Conservation (phyloP, 2,797 vertebrate genomes). For the Anabas testudineus region DNA sequence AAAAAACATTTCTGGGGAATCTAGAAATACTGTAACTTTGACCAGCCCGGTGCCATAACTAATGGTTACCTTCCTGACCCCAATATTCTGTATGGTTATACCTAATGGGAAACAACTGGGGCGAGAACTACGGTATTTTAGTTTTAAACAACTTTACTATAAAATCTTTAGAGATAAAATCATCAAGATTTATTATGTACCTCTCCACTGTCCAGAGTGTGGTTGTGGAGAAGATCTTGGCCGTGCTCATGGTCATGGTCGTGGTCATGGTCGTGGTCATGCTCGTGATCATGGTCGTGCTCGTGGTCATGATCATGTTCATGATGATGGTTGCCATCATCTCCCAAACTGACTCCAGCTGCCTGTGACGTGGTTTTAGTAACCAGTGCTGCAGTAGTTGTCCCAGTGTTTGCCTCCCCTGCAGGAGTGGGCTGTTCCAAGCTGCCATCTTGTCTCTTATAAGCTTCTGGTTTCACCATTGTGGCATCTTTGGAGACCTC, state of each 20-base stretch:
- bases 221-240: conserved; percentile 21
- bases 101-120: too few species aligned
- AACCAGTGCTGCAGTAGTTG: not conserved
- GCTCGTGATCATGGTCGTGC: conserved; percentile 14
- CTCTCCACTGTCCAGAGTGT: conserved; percentile 46
- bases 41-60: too few species aligned
- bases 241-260: conserved; percentile 8
- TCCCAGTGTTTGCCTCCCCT: not conserved
- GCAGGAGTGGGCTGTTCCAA: not conserved
- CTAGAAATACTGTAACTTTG: too few species aligned
- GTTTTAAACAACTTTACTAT: not conserved
- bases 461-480: not conserved
- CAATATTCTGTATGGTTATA: too few species aligned
- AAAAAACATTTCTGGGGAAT: too few species aligned
- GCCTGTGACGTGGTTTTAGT: conserved; percentile 20
- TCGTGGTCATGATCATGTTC: not conserved
- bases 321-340: not conserved
- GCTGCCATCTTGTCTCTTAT: not conserved
- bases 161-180: not conserved
- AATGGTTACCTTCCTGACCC: too few species aligned
- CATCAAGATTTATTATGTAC: conserved; percentile 43
- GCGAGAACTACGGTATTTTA: not conserved
- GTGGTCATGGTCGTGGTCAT: not conserved
- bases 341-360: not conserved
- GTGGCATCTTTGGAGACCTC: conserved; percentile 22